Conservation (phyloP, 2,888 invertebrate species). For the Plagiodera versicolora region DNA sequence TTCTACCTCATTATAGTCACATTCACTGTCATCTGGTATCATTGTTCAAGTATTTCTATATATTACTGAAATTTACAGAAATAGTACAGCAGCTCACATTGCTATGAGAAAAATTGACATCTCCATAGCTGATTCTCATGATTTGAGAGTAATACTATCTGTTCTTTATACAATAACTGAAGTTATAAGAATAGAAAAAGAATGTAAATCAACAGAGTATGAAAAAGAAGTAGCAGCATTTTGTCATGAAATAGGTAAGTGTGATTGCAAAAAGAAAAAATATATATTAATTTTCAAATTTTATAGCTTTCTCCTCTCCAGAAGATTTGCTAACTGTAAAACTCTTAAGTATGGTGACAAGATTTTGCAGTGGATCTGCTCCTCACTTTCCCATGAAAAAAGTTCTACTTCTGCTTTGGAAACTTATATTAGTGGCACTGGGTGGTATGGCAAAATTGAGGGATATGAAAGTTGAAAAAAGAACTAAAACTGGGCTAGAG, state of each 20-base stretch:
- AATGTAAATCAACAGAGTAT: constrained; percentile 54
- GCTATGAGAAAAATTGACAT: constrained; percentile 78
- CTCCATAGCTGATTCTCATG: constrained; percentile 86
- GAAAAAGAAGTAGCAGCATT: constrained; percentile 59
- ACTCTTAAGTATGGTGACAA: constrained; percentile 92
- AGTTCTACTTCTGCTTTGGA: constrained; percentile 91
- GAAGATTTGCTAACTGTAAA: constrained; percentile 88
- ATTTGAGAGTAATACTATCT: constrained; percentile 88
- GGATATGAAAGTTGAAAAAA: constrained; percentile 71
- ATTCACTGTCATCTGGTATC: too few species aligned
- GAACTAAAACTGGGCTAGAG: constrained; percentile 70
- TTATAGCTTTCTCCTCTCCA: constrained; percentile 59
- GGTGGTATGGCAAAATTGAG: constrained; percentile 88
- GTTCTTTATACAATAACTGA: constrained; percentile 95
- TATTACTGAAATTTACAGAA: constrained; percentile 51
- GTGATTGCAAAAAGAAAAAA: neutral
- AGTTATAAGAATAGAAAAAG: constrained; percentile 78
- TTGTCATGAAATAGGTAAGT: constrained; percentile 58
- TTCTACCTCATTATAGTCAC: too few species aligned
- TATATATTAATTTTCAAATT: neutral
- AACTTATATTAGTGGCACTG: constrained; percentile 86
- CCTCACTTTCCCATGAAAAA: constrained; percentile 99
- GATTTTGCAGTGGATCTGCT: constrained; percentile 92
- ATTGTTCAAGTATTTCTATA: too few species aligned
- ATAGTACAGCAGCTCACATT: constrained; percentile 69